Base-by-base conservation (phyloP, 2,888 invertebrate genomes). In the Agrypnus murinus region DNA sequence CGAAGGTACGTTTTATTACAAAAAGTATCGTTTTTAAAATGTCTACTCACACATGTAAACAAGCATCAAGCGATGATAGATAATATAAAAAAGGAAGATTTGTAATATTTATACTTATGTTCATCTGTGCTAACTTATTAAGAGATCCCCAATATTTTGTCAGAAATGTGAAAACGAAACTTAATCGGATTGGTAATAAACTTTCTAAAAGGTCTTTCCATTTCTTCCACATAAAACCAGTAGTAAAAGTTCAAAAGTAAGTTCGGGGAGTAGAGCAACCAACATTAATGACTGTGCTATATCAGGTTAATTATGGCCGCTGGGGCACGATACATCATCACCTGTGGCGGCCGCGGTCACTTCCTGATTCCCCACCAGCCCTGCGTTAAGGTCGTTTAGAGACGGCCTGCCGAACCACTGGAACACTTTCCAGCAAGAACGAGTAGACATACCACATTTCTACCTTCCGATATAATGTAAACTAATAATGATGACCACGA, bases 261-360 rank as follows among this genome's bases (percentile, higher is more conserved):
- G 65, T 69, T 63, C 69, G 57, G 55, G 66, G 70, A 71, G 65
- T 68, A 55, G 65, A 58, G 65, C 70, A 71, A 67, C 74, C 70
- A 71, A 67, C 74, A 66, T 70, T 77, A 77, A 78, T 76, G 76
- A 76, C 70, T 70, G 74, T 65, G 73, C 75, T 75, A 77, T 76
- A 77, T 68, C 76, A 75, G 76, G 79, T 77, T 79, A 79, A 79
- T 78, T 78, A 79, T 71, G 65, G 77, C 77, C 78, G 74, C 75
- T 73, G 75, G 77, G 77, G 77, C 63, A 65, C 75, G 69, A 78
- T 78, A 77, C 74, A 79, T 79, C 78, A 79, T 78, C 76, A 76
- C 79, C 75, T 75, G 74, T 74, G 75, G 76, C 77, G 73, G 72
- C 63, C 69, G 59, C 75, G 75, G 74, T 74, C 70, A 76, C 71